Evolutionary conservation across 2,797 vertebrate genomes (phyloP).

Genomic region (Enteromius afrohamiltoni): DNA sequence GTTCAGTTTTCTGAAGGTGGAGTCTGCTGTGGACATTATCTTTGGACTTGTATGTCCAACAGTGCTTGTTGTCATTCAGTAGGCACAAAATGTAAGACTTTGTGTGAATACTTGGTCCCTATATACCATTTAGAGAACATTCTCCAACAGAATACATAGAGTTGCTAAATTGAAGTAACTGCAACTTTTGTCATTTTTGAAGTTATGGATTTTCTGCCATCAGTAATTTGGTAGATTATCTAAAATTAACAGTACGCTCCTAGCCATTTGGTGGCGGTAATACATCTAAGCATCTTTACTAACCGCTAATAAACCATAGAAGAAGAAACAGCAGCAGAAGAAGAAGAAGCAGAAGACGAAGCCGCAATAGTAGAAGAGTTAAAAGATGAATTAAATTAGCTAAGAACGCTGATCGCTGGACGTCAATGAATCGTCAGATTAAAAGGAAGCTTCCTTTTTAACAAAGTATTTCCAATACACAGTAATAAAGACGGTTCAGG

Average conservation of each 20-base stretch:
- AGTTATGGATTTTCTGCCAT: neutral
- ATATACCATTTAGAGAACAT: neutral
- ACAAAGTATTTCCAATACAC: too few relatives aligned
- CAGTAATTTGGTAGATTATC: neutral
- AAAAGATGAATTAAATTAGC: neutral
- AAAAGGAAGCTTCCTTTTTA: neutral
- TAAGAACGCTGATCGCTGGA: neutral
- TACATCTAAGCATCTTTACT: neutral
- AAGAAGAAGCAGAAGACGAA: neutral
- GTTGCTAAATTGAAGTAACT: neutral
- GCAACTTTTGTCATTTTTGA: neutral
- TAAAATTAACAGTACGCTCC: neutral
- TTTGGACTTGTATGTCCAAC: too few relatives aligned
- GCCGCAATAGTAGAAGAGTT: neutral
- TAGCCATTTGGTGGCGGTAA: conserved; percentile 1
- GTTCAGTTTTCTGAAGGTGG: conserved; percentile 69
- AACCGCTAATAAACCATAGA: neutral
- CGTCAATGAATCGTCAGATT: neutral
- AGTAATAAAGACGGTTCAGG: neutral
- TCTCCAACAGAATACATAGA: neutral
- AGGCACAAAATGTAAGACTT: neutral
- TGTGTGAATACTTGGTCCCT: neutral
- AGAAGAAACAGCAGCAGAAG: neutral
- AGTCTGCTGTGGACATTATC: conserved; percentile 71
- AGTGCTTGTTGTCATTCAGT: neutral